Conservation (phyloP, 2,113 vertebrate genomes). For the Corydoras maculifer region DNA sequence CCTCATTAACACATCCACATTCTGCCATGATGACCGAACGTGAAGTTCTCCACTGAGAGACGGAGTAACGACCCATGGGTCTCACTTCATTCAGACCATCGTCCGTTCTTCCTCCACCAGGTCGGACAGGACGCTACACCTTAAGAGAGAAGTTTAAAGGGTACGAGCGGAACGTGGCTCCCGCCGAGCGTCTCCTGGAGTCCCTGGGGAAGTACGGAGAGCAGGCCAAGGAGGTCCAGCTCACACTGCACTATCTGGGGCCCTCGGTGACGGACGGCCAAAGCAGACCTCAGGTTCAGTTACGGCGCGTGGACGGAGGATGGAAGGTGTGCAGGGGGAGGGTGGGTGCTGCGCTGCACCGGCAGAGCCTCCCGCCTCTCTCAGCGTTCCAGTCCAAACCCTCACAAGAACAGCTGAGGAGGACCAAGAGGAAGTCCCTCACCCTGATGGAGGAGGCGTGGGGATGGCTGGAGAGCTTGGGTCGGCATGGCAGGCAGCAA, state of each 20-base stretch:
- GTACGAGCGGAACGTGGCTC: slow-evolving; percentile 61
- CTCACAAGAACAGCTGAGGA: slow-evolving; percentile 50
- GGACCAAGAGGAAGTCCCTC: slow-evolving; percentile 68
- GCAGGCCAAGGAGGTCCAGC: slow-evolving; percentile 64
- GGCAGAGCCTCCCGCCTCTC: slow-evolving; percentile 59
- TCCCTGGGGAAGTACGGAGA: slow-evolving; percentile 66
- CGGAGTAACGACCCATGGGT: no score
- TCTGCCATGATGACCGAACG: no score
- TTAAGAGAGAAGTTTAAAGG: slow-evolving; percentile 70
- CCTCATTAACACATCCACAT: not conserved
- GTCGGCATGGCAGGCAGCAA: slow-evolving; percentile 58
- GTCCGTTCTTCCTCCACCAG: slow-evolving; percentile 38
- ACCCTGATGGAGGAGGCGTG: slow-evolving; percentile 67
- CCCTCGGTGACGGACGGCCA: slow-evolving; percentile 43
- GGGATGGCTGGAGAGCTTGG: slow-evolving; percentile 67
- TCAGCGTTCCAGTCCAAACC: slow-evolving; percentile 44
- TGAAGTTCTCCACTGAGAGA: no score
- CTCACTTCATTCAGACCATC: no score
- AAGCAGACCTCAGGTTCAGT: slow-evolving; percentile 46
- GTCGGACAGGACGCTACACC: slow-evolving; percentile 66
- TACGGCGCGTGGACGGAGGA: slow-evolving; percentile 52
- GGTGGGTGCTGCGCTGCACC: slow-evolving; percentile 44
- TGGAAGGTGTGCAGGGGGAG: slow-evolving; percentile 42
- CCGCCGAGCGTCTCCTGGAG: slow-evolving; percentile 58
- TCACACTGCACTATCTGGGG: slow-evolving; percentile 58